Conservation (phyloP, 2,888 invertebrate species). For the Dusona sp. region DNA sequence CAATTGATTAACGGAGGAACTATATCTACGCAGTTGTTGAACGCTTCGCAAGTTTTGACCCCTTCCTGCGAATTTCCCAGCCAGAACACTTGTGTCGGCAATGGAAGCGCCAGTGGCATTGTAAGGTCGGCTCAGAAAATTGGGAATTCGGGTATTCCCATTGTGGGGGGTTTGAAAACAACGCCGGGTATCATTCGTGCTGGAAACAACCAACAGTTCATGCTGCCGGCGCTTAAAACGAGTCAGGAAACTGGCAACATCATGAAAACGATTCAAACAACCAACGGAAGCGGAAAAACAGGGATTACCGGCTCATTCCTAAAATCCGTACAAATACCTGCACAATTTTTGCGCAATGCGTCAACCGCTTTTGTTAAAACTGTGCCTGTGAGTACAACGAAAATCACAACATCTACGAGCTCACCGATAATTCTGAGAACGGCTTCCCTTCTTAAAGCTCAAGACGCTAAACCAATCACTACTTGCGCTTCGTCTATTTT, state of each 20-base stretch:
- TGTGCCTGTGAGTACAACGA: conserved; percentile 64
- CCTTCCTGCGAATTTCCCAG: conserved; percentile 73
- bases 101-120: conserved; percentile 58
- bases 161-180: conserved; percentile 54
- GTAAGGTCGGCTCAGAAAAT: conserved; percentile 60
- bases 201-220: conserved; percentile 75
- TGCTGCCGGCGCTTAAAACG: conserved; percentile 75
- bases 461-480: conserved; percentile 71
- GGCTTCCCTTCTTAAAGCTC: conserved; percentile 75
- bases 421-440: conserved; percentile 76
- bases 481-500: conserved; percentile 72
- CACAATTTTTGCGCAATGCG: conserved; percentile 76
- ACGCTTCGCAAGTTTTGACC: conserved; percentile 74
- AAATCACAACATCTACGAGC: conserved; percentile 61
- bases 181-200: conserved; percentile 73
- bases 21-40: conserved; percentile 75
- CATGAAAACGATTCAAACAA: conserved; percentile 63
- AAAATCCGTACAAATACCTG: conserved; percentile 78
- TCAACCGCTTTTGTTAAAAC: conserved; percentile 67
- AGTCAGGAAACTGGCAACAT: conserved; percentile 61
- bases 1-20: conserved; percentile 75
- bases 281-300: conserved; percentile 62
- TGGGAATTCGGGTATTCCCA: neutral
- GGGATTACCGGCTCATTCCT: conserved; percentile 69
- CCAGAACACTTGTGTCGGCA: conserved; percentile 63